Conservation (phyloP, 2,888 invertebrate species). For the Hypena proboscidalis region DNA sequence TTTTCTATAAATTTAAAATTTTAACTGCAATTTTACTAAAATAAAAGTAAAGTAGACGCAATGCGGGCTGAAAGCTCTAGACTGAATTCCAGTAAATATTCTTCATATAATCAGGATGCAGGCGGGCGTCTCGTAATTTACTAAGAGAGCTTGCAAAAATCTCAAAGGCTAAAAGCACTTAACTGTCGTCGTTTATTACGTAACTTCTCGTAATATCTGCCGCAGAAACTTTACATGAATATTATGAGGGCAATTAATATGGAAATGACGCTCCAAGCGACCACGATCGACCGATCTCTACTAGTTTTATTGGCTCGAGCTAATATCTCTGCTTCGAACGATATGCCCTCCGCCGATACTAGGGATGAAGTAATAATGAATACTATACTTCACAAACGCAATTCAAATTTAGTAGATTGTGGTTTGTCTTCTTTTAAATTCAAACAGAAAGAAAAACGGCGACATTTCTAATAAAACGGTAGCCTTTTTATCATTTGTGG, state of each 20-base stretch:
- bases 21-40: too few species aligned
- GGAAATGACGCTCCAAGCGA: conserved; percentile 27
- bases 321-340: conserved; percentile 20
- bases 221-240: conserved; percentile 31
- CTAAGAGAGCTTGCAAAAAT: not conserved
- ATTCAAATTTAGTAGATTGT: too few species aligned
- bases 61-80: too few species aligned
- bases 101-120: too few species aligned
- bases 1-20: too few species aligned
- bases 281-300: conserved; percentile 23
- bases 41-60: too few species aligned
- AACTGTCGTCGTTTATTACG: conserved; percentile 20
- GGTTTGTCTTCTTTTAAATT: too few species aligned
- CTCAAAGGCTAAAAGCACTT: conserved; percentile 22
- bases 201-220: conserved; percentile 26
- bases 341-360: conserved; percentile 8
- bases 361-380: not conserved
- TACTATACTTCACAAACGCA: not conserved
- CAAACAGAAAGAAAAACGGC: too few species aligned
- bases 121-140: too few species aligned
- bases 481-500: conserved; percentile 41
- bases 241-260: conserved; percentile 41
- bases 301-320: conserved; percentile 33
- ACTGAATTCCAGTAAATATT: too few species aligned
- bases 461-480: conserved; percentile 25